phyloP scores from a whole-genome alignment of 2,888 invertebrate genomes.

The Hypomecis atomaria region DNA sequence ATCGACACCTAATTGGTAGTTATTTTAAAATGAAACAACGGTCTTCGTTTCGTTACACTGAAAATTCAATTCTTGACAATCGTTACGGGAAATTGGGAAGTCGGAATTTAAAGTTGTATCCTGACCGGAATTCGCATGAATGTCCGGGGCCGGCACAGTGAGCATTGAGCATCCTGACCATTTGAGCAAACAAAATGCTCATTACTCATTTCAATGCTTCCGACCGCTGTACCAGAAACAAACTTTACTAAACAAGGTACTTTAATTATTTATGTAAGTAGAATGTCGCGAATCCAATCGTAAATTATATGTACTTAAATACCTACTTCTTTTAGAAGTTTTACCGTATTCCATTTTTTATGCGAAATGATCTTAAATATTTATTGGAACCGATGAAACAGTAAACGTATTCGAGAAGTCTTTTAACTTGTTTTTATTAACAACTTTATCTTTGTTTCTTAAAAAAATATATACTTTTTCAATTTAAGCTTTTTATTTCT shows the following conservation, averaged over 20 bases:
- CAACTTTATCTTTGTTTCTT: no score
- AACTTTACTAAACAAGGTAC: neutral
- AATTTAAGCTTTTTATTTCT: no score
- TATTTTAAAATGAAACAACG: conserved; percentile 27
- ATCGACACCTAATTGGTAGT: conserved; percentile 26
- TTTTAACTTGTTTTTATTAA: no score
- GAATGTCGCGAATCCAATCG: no score
- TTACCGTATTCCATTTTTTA: no score
- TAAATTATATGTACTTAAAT: no score
- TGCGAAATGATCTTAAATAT: no score
- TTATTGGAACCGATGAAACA: no score
- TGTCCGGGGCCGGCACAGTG: neutral
- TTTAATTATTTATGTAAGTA: neutral
- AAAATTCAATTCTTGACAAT: conserved; percentile 28
- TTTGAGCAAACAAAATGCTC: conserved; percentile 16
- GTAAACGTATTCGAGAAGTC: no score
- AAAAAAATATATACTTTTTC: no score
- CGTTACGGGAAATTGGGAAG: conserved; percentile 25
- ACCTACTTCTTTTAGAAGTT: no score
- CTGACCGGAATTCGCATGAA: conserved; percentile 12
- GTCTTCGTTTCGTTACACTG: conserved; percentile 20
- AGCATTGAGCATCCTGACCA: neutral
- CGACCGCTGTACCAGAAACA: neutral
- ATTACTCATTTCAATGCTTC: conserved; percentile 18
- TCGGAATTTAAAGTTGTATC: conserved; percentile 21